Evolutionary conservation across 37 sponge, comb jelly and placozoan species (phyloP).

Genomic region (Oopsacas minuta): DNA sequence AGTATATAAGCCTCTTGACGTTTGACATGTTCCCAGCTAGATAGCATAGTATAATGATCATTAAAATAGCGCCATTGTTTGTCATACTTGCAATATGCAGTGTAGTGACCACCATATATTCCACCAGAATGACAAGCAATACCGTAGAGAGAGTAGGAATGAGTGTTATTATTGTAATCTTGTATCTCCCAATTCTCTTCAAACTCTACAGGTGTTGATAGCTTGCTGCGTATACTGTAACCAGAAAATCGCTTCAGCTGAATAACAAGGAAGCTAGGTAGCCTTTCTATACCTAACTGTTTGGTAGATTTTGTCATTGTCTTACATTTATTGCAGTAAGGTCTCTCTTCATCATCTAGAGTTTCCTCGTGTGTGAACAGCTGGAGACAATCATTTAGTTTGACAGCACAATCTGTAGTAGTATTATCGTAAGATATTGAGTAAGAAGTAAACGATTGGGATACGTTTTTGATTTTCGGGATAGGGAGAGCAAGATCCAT

Average conservation of each 20-base stretch:
- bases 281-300: background rate
- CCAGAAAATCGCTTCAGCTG: background rate
- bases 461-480: background rate
- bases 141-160: background rate
- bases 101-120: background rate
- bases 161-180: background rate
- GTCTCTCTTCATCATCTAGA: background rate
- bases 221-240: background rate
- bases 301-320: background rate
- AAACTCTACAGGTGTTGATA: background rate
- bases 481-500: background rate
- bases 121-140: background rate
- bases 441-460: background rate
- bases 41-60: background rate
- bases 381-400: background rate
- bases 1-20: background rate
- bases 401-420: background rate
- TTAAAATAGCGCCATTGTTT: background rate
- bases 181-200: background rate
- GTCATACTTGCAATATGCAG: background rate
- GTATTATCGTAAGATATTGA: background rate
- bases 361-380: background rate
- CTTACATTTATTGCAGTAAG: constrained; percentile 1
- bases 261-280: background rate
- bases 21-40: background rate